Evolutionary conservation across 2,113 vertebrate genomes (phyloP), one percentile per base, ranked within the genome.

Genomic region (Datnioides undecimradiatus): DNA sequence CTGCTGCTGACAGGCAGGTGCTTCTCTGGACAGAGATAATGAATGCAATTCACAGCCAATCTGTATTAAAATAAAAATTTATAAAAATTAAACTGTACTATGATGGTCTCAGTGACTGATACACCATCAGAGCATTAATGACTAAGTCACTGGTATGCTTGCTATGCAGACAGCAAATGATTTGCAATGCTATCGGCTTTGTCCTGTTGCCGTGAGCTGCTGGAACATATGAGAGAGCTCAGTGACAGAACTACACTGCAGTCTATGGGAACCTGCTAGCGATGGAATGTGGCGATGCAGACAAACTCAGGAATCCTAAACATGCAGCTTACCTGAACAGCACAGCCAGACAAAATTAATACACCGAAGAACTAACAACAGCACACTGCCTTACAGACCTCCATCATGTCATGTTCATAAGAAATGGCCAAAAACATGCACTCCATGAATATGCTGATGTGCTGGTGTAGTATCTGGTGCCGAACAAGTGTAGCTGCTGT

Each of bases 221-320:
- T 46, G 40, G 7, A 48, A 46, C 38, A 14, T 19, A 52, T 2
- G 6, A 75, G 60, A 38, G 19, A 41, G 23, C 31, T 41, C 11
- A 59, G 66, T 46, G 59, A 81, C 52, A 58, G 3, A 77, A 76
- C 60, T 63, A 63, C 41, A 55, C 64, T 17, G 25, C 69, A 54
- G 55, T 41, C 76, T 64, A 55, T 85, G 86, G 81, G 91, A 87
- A 87, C 38, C 73, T 60, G n/a, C 57, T 13, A 25, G 63, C 64
- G 16, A 41, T 1, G 51, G 79, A 78, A 83, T 88, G 80, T 29
- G 49, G 25, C 60, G 33, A 34, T 62, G 52, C 64, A 10, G 51
- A 63, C 48, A 23, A 54, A 58, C 31, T 31, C 23, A 68, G 34
- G 60, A 81, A 89, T 89, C 40, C n/a, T 36, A 67, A 63, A 48